phyloP scores from a whole-genome alignment of 2,113 vertebrate species.

The Catagonus wagneri region DNA sequence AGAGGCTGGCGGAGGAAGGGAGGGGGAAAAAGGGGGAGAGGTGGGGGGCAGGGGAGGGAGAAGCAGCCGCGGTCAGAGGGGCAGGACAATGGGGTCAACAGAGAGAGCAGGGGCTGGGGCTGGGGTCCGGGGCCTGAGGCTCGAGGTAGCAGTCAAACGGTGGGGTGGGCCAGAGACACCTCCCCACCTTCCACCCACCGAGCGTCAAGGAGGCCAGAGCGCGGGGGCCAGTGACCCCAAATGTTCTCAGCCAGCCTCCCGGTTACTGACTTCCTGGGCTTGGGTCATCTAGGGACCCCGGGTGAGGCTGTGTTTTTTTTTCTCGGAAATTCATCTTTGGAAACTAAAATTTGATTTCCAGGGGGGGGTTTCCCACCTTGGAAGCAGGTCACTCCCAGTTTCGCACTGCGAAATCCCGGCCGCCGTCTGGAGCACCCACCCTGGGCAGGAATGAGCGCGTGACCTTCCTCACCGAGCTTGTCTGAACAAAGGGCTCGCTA shows the following conservation, averaged over 20 bases:
- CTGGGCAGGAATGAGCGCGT: neutral
- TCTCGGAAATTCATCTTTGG: neutral
- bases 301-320: neutral
- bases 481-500: rapidly evolving
- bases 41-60: neutral
- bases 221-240: rapidly evolving
- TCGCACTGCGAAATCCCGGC: rapidly evolving
- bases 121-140: neutral
- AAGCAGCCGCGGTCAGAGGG: neutral
- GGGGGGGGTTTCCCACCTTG: neutral
- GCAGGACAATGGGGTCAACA: neutral
- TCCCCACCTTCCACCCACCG: neutral
- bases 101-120: neutral
- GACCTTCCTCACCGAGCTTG: neutral
- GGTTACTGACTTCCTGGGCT: neutral
- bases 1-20: neutral
- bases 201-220: neutral
- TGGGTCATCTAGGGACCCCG: neutral
- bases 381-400: neutral
- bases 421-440: rapidly evolving
- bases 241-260: neutral
- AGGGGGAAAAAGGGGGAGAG: neutral
- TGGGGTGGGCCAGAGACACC: neutral
- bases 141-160: too few relatives aligned
- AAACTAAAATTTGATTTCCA: neutral